phyloP scores from a whole-genome alignment of 2,888 invertebrate species.

The Tipula confusa region DNA sequence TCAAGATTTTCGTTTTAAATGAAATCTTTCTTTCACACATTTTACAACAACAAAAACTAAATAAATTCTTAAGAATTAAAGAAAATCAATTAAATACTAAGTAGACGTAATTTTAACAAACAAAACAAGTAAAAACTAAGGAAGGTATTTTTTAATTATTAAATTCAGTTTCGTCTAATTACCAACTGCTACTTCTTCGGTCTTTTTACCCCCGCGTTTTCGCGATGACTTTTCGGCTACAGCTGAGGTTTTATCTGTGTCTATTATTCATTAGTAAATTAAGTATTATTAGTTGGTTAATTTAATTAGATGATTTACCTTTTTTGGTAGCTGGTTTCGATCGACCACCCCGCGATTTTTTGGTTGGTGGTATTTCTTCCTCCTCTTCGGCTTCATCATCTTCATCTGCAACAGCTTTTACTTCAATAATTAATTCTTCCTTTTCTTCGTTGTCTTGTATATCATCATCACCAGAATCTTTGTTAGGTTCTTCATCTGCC shows the following conservation, averaged over 20 bases:
- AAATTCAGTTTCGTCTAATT: constrained; percentile 4
- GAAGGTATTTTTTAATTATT: not conserved
- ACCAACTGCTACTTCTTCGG: constrained; percentile 14
- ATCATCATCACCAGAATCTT: not conserved
- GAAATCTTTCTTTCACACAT: constrained; percentile 25
- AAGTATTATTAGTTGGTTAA: not conserved
- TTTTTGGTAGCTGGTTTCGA: constrained; percentile 41
- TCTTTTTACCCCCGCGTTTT: constrained; percentile 28
- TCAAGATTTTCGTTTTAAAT: not conserved
- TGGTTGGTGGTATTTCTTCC: constrained; percentile 35
- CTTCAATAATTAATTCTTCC: constrained; percentile 35
- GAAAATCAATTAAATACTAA: not conserved
- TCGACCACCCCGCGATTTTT: constrained; percentile 36
- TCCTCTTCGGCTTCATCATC: constrained; percentile 27
- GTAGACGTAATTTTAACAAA: not conserved
- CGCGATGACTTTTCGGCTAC: not conserved
- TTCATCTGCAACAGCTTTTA: not conserved
- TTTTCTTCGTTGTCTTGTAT: constrained; percentile 32
- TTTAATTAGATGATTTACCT: constrained; percentile 31
- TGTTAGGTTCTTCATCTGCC: constrained; percentile 32
- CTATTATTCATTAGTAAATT: not conserved
- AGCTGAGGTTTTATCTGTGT: not conserved
- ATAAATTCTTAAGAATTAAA: not conserved
- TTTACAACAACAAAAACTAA: not conserved
- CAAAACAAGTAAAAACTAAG: not conserved